These are phyloP conservation scores for Drosophila santomea DNA, from an alignment of 1,140 invertebrate species.

Conservation along the genomic window DNA sequence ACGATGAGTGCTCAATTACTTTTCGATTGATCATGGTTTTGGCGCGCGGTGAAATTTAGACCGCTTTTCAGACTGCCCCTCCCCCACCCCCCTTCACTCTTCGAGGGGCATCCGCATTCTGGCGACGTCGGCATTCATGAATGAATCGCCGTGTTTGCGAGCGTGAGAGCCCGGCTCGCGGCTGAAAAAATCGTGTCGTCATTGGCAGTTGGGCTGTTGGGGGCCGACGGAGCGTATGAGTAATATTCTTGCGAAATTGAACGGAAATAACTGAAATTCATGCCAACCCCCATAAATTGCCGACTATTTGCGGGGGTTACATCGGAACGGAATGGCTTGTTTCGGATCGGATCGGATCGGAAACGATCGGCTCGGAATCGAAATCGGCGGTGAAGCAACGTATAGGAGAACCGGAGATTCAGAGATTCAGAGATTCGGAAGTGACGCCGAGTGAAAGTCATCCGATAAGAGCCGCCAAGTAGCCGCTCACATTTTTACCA, in stretches of 20 bases:
- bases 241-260: slow-evolving; percentile 83
- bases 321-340: not conserved
- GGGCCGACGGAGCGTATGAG: slow-evolving; percentile 63
- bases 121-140: slow-evolving; percentile 37
- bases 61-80: not conserved
- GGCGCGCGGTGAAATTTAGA: slow-evolving; percentile 66
- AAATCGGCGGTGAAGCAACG: not conserved
- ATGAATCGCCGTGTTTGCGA: slow-evolving; percentile 52
- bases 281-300: not conserved
- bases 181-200: slow-evolving; percentile 14
- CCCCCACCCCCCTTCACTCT: too few species aligned
- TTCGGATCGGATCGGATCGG: too few species aligned
- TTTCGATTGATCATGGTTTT: slow-evolving; percentile 69
- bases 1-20: slow-evolving; percentile 59
- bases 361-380: not conserved
- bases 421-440: slow-evolving; percentile 17
- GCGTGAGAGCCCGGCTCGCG: slow-evolving; percentile 11
- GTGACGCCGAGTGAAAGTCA: slow-evolving; percentile 40
- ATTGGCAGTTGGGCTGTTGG: slow-evolving; percentile 22
- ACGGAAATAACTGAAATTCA: slow-evolving; percentile 83
- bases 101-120: slow-evolving; percentile 13
- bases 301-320: slow-evolving; percentile 14
- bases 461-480: slow-evolving; percentile 21
- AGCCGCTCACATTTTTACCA: not conserved
- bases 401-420: not conserved